Evolutionary conservation across 2,797 vertebrate species (phyloP).

Genomic region (Odontamblyopus rebecca): DNA sequence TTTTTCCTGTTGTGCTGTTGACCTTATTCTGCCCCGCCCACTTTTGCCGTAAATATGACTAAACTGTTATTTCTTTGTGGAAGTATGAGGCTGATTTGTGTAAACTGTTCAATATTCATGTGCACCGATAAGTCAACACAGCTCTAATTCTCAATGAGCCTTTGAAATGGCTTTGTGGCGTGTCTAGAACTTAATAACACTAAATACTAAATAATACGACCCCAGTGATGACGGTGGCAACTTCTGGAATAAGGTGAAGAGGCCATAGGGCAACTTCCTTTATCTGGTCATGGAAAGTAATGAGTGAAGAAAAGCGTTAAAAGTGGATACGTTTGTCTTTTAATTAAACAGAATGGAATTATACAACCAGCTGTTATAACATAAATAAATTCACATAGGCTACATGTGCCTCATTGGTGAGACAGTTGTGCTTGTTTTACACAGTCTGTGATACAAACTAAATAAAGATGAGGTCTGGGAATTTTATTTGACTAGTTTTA

Average conservation of each 20-base stretch:
- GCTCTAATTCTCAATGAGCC: too few relatives aligned
- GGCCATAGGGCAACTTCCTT: slow-evolving; percentile 14
- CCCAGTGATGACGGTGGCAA: too few relatives aligned
- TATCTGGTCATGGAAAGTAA: slow-evolving; percentile 17
- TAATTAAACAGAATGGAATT: slow-evolving; percentile 72
- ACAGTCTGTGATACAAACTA: slow-evolving; percentile 39
- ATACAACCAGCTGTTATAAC: slow-evolving; percentile 72
- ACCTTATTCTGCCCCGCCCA: too few relatives aligned
- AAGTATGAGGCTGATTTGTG: too few relatives aligned
- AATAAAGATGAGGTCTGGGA: slow-evolving; percentile 14
- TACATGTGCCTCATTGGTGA: slow-evolving; percentile 56
- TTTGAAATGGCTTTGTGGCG: too few relatives aligned
- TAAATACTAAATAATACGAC: too few relatives aligned
- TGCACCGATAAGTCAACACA: too few relatives aligned
- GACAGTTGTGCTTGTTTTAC: slow-evolving; percentile 75
- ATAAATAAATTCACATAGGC: slow-evolving; percentile 53
- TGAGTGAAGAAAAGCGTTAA: slow-evolving; percentile 40
- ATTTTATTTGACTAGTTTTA: slow-evolving; percentile 27
- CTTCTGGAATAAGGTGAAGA: background rate
- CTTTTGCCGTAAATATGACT: too few relatives aligned
- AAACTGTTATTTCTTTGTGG: too few relatives aligned
- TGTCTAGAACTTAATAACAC: too few relatives aligned
- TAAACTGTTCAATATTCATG: too few relatives aligned
- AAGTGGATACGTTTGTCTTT: slow-evolving; percentile 66
- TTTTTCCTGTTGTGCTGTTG: background rate